A percentile compares a stretch with the other conserved stretches of the same genome.
Evolutionary conservation across 1,140 invertebrate species (phyloP).

Genomic region (Drepana arcuata): DNA sequence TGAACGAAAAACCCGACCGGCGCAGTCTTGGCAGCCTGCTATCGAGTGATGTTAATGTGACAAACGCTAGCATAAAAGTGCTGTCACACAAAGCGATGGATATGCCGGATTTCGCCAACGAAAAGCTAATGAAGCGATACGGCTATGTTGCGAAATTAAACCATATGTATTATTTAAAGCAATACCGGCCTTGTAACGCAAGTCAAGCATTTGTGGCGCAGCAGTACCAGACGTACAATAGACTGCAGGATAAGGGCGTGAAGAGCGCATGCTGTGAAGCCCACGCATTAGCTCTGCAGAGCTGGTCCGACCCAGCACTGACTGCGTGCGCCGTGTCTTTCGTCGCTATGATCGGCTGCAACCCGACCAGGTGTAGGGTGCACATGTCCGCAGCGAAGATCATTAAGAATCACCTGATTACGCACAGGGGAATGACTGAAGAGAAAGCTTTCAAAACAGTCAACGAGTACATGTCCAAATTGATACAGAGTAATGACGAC

Average conservation of each 20-base stretch:
- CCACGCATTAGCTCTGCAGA: constrained; percentile 73
- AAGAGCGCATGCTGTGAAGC: constrained; percentile 73
- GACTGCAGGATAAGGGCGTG: constrained; percentile 58
- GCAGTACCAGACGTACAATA: constrained; percentile 62
- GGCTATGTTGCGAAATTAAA: constrained; percentile 75
- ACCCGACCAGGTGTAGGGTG: constrained; percentile 73
- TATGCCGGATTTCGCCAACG: constrained; percentile 74
- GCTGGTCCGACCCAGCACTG: constrained; percentile 72
- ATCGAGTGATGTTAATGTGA: constrained; percentile 42
- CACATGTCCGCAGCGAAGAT: constrained; percentile 72
- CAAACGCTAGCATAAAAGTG: constrained; percentile 31
- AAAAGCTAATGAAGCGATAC: constrained; percentile 72
- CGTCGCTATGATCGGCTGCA: constrained; percentile 75
- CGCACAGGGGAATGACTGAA: constrained; percentile 29
- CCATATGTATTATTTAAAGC: constrained; percentile 77
- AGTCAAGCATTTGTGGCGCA: constrained; percentile 67
- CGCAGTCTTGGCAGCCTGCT: constrained; percentile 61
- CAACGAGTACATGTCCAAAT: constrained; percentile 50
- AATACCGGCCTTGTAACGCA: constrained; percentile 77
- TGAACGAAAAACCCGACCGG: constrained; percentile 49
- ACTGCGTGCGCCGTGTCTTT: constrained; percentile 75
- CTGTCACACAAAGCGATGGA: constrained; percentile 53
- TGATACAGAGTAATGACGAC: constrained; percentile 53
- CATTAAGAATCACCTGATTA: constrained; percentile 47
- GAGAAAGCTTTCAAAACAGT: constrained; percentile 51